phyloP scores from a whole-genome alignment of 2,113 vertebrate species.

The Nestor notabilis region DNA sequence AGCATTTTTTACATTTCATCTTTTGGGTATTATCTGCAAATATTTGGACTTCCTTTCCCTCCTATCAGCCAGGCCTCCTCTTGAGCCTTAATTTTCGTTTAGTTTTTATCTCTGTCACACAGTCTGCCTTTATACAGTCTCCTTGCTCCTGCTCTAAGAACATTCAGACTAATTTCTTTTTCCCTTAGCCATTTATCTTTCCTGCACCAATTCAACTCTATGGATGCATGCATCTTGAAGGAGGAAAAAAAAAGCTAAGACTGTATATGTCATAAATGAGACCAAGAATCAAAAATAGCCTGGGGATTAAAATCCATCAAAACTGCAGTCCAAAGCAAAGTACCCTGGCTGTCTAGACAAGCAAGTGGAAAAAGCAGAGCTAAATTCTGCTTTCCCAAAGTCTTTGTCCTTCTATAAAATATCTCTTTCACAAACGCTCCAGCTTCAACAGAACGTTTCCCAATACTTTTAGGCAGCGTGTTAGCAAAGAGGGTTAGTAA shows the following conservation, averaged over 20 bases:
- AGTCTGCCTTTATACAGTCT: constrained; percentile 48
- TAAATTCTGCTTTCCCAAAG: background rate
- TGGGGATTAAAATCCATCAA: constrained; percentile 47
- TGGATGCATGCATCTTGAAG: constrained; percentile 32
- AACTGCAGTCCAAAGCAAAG: constrained; percentile 5
- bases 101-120: constrained; percentile 67
- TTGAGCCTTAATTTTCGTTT: constrained; percentile 63
- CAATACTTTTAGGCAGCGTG: background rate
- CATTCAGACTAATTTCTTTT: constrained; percentile 56
- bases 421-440: background rate
- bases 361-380: background rate
- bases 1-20: constrained; percentile 60
- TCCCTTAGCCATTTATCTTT: constrained; percentile 67
- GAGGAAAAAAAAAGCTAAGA: background rate
- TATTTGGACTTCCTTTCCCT: constrained; percentile 50
- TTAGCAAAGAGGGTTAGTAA: background rate
- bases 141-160: constrained; percentile 50
- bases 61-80: constrained; percentile 11
- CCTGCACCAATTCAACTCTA: constrained; percentile 29
- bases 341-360: constrained; percentile 25
- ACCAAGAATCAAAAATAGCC: constrained; percentile 55
- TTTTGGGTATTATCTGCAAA: constrained; percentile 60
- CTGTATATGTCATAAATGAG: constrained; percentile 26
- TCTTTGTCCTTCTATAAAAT: background rate
- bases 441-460: background rate